These are phyloP conservation scores for Diadophis punctatus DNA, from an alignment of 2,113 vertebrate genomes.

Conservation along the genomic window DNA sequence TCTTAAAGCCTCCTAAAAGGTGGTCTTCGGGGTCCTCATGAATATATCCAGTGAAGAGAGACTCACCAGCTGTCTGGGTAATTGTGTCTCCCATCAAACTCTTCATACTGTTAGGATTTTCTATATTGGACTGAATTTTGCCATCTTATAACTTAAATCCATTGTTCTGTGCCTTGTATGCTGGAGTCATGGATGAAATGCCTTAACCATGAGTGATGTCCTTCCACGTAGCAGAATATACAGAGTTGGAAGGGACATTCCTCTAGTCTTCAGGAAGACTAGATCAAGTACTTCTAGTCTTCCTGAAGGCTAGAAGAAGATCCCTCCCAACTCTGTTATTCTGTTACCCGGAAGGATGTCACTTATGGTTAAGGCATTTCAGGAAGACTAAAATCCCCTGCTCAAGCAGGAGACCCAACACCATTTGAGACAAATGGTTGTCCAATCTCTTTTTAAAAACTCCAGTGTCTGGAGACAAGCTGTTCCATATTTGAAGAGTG, in stretches of 20 bases:
- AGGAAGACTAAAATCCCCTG: not conserved
- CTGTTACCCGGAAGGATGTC: not conserved
- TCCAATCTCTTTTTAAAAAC: not conserved
- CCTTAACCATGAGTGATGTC: not conserved
- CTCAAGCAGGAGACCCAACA: not conserved
- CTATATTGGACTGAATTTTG: not conserved
- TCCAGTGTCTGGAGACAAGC: not conserved
- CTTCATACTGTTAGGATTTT: not conserved
- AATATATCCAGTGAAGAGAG: not conserved
- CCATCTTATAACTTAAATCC: not conserved
- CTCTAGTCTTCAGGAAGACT: not conserved
- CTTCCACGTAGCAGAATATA: not conserved
- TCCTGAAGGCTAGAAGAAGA: too few species aligned
- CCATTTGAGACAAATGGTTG: not conserved
- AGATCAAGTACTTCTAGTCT: too few species aligned
- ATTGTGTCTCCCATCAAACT: not conserved
- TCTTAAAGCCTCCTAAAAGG: not conserved
- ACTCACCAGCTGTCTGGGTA: not conserved
- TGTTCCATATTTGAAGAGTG: not conserved
- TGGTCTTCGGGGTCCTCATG: not conserved
- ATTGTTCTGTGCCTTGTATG: not conserved
- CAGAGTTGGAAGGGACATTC: not conserved
- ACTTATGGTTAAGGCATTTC: not conserved
- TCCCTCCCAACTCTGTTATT: not conserved
- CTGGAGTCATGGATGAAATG: not conserved